Conservation (phyloP, 2,888 invertebrate species). For the Anthrax anthrax region DNA sequence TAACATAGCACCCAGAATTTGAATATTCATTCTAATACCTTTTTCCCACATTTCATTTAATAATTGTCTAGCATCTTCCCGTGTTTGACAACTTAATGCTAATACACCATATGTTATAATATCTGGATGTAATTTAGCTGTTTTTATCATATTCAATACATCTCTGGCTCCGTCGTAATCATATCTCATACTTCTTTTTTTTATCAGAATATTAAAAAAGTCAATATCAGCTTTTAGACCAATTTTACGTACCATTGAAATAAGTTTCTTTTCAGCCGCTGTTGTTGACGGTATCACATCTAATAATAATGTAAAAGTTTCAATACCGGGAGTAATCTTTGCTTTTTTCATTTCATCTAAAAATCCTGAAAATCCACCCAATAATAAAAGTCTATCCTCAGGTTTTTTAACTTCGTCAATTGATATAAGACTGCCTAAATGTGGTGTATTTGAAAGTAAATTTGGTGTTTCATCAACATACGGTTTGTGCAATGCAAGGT, state of each 20-base stretch:
- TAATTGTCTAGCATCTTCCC: slow-evolving; percentile 47
- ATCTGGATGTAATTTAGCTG: slow-evolving; percentile 47
- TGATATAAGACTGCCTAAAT: slow-evolving; percentile 45
- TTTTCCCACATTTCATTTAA: slow-evolving; percentile 54
- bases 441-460: slow-evolving; percentile 44
- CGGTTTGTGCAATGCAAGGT: no score
- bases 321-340: slow-evolving; percentile 55
- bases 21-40: slow-evolving; percentile 50
- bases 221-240: slow-evolving; percentile 57
- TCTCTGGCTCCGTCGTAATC: slow-evolving; percentile 56
- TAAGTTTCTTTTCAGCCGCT: slow-evolving; percentile 52
- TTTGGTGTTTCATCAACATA: slow-evolving; percentile 40
- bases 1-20: slow-evolving; percentile 62
- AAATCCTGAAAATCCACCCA: slow-evolving; percentile 69
- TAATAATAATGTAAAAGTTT: slow-evolving; percentile 64
- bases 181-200: slow-evolving; percentile 54
- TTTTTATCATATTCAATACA: slow-evolving; percentile 41
- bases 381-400: slow-evolving; percentile 54
- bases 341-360: slow-evolving; percentile 56
- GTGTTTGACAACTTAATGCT: slow-evolving; percentile 58
- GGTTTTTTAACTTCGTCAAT: slow-evolving; percentile 43
- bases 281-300: slow-evolving; percentile 51
- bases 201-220: slow-evolving; percentile 78
- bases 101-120: slow-evolving; percentile 77
- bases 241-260: slow-evolving; percentile 44